Evolutionary conservation across 1,140 invertebrate species (phyloP), one percentile per base, ranked within the genome.

Genomic region (Bombyx mandarina): DNA sequence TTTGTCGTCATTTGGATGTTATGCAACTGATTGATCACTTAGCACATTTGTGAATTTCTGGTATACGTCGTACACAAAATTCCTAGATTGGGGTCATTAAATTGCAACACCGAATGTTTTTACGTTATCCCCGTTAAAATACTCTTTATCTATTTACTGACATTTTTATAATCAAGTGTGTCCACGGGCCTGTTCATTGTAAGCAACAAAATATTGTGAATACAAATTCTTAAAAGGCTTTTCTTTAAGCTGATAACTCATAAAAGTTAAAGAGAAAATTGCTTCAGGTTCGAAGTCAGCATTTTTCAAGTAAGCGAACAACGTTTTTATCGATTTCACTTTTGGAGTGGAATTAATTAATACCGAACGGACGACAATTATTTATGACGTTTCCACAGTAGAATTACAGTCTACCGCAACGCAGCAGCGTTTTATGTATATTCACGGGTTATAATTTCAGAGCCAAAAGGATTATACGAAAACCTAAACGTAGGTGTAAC

Each of bases 341-440:
- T 61, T 69, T 77, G 64, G 61, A 61, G 64, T 60, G 69, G 71
- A 83, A 79, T 82, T 79, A 83, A 79, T 82, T 79, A 82, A 69
- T 66, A 62, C 67, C 60, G 71, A 75, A 77, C 69, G 72, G 69
- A 62, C 69, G 67, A 74, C 73, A 75, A 80, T 82, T 81, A 81
- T 82, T 82, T 77, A 81, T 67, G 69, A 73, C 71, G 66, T 71
- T 74, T 72, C 62, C 70, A 67, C 63, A 58, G 60, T 66, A 67
- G 66, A 70, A 75, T 80, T 75, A 78, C 65, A 67, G 65, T 60
- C 52, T 65, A 65, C 65, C 69, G 67, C 61, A 49, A 50, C 53
- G 63, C 68, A 57, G 61, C 55, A 54, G 59, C 67, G 67, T 81
- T 81, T 84, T 77, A 82, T 80, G 77, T 81, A 74, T 74, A 81